These are phyloP conservation scores for Alsophila aescularia DNA, from an alignment of 2,888 invertebrate genomes.

Conservation along the genomic window DNA sequence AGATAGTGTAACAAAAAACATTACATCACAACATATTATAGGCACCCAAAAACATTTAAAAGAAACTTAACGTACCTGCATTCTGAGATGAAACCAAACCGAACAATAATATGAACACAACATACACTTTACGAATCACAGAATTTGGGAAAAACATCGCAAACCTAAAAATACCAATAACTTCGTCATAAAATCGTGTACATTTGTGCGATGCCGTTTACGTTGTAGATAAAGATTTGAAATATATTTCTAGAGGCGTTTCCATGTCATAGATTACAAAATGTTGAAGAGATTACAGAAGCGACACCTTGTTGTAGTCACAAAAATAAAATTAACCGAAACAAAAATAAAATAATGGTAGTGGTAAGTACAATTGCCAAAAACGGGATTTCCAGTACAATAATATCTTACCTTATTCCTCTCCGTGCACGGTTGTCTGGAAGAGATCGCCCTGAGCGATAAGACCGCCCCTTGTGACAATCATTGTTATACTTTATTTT, in stretches of 20 bases:
- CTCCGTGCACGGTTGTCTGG: too few species aligned
- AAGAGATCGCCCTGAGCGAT: too few species aligned
- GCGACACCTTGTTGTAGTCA: background rate
- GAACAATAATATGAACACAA: conserved; percentile 17
- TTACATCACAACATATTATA: too few species aligned
- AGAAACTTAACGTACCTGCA: conserved; percentile 12
- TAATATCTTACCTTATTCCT: too few species aligned
- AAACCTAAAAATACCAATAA: background rate
- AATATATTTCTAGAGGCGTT: conserved; percentile 2
- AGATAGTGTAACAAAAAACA: too few species aligned
- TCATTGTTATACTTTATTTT: too few species aligned
- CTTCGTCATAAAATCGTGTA: conserved; percentile 13
- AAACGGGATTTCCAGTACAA: too few species aligned
- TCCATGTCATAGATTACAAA: conserved; percentile 20
- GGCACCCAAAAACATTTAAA: background rate
- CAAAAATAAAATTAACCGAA: too few species aligned
- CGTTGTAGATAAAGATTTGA: conserved; percentile 10
- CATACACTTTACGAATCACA: conserved; percentile 11
- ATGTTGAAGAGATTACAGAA: conserved; percentile 11
- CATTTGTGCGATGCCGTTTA: conserved; percentile 1
- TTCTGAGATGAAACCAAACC: conserved; percentile 26
- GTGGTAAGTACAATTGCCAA: too few species aligned
- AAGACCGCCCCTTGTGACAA: too few species aligned
- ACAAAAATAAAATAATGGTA: too few species aligned
- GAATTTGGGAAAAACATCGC: conserved; percentile 9